Evolutionary conservation across 2,888 invertebrate genomes (phyloP).

Genomic region (Pammene aurita): DNA sequence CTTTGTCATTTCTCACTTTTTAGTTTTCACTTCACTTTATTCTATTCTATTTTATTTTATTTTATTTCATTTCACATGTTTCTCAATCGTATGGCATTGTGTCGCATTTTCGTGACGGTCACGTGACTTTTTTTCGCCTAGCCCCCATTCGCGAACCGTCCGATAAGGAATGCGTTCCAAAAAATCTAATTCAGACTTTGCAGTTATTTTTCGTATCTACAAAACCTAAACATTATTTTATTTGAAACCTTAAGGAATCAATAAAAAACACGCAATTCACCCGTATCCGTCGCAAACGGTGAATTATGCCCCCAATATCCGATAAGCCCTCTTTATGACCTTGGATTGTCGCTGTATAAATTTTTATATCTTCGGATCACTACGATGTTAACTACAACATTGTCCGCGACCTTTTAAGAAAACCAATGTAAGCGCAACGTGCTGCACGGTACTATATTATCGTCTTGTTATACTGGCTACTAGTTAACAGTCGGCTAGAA

Average conservation of each 20-base stretch:
- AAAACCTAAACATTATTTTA: neutral
- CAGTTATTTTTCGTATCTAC: no score
- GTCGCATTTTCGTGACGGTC: no score
- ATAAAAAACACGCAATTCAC: conserved; percentile 50
- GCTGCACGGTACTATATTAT: neutral
- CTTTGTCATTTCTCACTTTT: no score
- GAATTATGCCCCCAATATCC: conserved; percentile 54
- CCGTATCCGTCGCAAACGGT: conserved; percentile 47
- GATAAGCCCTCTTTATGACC: conserved; percentile 66
- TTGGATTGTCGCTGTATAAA: conserved; percentile 65
- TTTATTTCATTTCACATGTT: no score
- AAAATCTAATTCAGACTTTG: no score
- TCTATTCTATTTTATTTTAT: no score
- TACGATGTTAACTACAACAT: neutral
- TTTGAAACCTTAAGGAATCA: conserved; percentile 13
- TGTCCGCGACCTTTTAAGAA: neutral
- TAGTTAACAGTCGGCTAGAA: neutral
- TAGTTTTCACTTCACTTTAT: no score
- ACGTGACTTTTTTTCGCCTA: no score
- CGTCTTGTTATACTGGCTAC: neutral
- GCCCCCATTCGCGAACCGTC: no score
- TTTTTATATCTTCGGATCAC: conserved; percentile 60
- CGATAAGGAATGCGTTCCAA: no score
- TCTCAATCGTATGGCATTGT: no score
- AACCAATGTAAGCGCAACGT: neutral